These are phyloP conservation scores for Paratrypauchen microcephalus DNA, from an alignment of 2,797 vertebrate genomes.

Conservation along the genomic window DNA sequence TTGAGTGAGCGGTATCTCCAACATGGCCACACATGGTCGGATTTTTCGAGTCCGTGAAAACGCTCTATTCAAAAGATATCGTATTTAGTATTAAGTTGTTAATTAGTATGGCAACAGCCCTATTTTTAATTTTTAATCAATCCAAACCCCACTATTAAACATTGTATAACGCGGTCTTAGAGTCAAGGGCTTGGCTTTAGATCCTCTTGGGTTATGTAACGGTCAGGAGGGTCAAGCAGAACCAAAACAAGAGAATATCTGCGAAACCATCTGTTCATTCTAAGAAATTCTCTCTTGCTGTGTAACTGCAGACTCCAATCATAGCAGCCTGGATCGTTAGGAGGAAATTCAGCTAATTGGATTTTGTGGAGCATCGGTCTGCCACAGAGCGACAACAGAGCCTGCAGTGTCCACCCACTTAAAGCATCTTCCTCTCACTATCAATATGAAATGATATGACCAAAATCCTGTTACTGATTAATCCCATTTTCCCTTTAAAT, in stretches of 20 bases:
- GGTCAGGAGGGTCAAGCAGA: conserved; percentile 31
- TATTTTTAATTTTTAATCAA: too few relatives aligned
- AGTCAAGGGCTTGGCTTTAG: not conserved
- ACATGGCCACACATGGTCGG: too few relatives aligned
- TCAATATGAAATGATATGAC: conserved; percentile 56
- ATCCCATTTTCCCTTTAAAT: not conserved
- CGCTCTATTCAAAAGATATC: too few relatives aligned
- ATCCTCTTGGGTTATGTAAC: not conserved
- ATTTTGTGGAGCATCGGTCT: conserved; percentile 68
- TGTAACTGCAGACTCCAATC: conserved; percentile 50
- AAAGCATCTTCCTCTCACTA: conserved; percentile 43
- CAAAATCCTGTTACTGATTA: conserved; percentile 47
- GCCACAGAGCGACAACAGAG: conserved; percentile 57
- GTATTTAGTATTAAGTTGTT: too few relatives aligned
- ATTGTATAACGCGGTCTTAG: too few relatives aligned
- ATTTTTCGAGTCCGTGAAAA: too few relatives aligned
- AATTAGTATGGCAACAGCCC: too few relatives aligned
- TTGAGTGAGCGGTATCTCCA: too few relatives aligned
- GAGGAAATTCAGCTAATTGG: conserved; percentile 77
- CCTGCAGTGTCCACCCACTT: conserved; percentile 41
- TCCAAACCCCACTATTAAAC: too few relatives aligned
- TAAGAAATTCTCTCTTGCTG: conserved; percentile 42
- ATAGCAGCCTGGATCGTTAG: conserved; percentile 63
- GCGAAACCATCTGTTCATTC: conserved; percentile 31
- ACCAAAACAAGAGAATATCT: conserved; percentile 23